Conservation (phyloP, 2,888 invertebrate species). For the Cephus runcator region DNA sequence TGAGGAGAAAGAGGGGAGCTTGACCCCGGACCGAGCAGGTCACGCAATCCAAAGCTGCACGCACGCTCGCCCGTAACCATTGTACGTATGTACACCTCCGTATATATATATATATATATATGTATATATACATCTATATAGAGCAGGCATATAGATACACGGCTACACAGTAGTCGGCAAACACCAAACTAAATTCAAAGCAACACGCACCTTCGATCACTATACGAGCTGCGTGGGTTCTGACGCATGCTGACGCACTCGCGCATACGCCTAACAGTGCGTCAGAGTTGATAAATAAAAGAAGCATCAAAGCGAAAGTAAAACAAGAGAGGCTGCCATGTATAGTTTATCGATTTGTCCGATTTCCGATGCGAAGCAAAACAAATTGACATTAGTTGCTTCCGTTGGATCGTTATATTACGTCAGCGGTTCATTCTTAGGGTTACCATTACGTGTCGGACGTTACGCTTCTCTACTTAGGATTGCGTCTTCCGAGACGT, state of each 20-base stretch:
- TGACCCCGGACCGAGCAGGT: constrained; percentile 30
- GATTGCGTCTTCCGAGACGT: background rate
- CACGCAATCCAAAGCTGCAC: constrained; percentile 32
- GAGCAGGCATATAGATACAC: background rate
- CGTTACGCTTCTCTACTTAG: background rate
- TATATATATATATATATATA: too few species aligned
- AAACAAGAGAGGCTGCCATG: background rate
- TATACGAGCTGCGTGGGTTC: background rate
- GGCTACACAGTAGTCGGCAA: background rate
- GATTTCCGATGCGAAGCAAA: background rate
- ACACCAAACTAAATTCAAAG: background rate
- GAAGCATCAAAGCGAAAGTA: background rate
- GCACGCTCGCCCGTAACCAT: constrained; percentile 4
- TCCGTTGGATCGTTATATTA: background rate
- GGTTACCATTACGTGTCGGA: background rate
- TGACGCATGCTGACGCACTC: background rate
- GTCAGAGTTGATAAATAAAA: background rate
- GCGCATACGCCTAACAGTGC: background rate
- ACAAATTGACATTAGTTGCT: too few species aligned
- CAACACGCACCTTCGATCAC: background rate
- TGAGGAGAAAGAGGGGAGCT: constrained; percentile 13
- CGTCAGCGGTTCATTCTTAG: background rate
- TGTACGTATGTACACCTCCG: too few species aligned
- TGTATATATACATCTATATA: background rate
- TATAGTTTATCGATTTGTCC: background rate